These are phyloP conservation scores for Epinephelus cyanopodus DNA, from an alignment of 2,113 vertebrate species.

Conservation along the genomic window DNA sequence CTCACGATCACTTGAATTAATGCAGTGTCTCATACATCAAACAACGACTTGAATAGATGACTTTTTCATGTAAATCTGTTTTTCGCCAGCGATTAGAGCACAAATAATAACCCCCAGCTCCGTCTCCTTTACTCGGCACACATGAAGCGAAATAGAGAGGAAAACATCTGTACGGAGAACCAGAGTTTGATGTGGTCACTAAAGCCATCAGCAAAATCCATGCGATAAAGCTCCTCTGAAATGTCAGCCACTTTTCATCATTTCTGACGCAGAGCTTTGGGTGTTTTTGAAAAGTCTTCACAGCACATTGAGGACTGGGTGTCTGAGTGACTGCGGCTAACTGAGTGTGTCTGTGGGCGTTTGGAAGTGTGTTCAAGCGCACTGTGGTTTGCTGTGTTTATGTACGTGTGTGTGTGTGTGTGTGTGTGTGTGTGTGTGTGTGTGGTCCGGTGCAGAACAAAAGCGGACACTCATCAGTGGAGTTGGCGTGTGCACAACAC, in stretches of 20 bases:
- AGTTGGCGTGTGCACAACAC: conserved; percentile 61
- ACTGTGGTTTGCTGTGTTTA: conserved; percentile 66
- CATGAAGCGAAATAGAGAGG: conserved; percentile 15
- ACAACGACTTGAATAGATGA: conserved; percentile 16
- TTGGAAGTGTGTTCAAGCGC: conserved; percentile 59
- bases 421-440: conserved; percentile 48
- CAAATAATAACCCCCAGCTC: conserved; percentile 13
- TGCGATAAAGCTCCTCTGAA: conserved; percentile 40
- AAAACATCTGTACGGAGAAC: conserved; percentile 40
- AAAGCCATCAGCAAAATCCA: conserved; percentile 34
- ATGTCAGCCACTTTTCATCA: conserved; percentile 46
- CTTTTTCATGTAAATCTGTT: conserved; percentile 29
- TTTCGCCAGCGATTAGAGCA: conserved; percentile 17
- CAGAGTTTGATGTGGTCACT: conserved; percentile 35
- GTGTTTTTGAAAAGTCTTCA: conserved; percentile 58
- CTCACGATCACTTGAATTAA: conserved; percentile 16
- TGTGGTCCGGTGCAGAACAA: conserved; percentile 76
- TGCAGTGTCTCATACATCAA: not conserved
- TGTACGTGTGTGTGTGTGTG: conserved; percentile 14
- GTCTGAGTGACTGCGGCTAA: conserved; percentile 65
- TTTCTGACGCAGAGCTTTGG: conserved; percentile 33
- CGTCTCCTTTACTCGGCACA: conserved; percentile 6
- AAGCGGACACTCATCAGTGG: conserved; percentile 63
- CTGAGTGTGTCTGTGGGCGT: conserved; percentile 67
- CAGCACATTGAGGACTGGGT: conserved; percentile 51